Conservation (phyloP, 2,113 vertebrate species). For the Cyanoliseus patagonus region DNA sequence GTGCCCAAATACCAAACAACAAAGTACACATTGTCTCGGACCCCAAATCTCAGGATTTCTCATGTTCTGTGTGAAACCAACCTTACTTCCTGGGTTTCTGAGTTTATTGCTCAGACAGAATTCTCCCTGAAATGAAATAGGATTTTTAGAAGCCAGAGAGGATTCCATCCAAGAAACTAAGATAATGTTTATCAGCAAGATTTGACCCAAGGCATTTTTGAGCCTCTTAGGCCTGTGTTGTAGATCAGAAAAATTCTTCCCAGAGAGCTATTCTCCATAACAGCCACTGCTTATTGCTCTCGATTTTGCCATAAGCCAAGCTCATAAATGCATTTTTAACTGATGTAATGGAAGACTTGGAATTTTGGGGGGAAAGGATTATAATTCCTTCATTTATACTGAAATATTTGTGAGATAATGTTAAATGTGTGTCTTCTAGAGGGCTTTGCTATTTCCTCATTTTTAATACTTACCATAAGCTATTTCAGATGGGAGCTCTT, state of each 20-base stretch:
- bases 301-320: background rate
- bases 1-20: background rate
- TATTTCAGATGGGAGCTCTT: background rate
- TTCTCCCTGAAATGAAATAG: background rate
- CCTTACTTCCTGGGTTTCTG: background rate
- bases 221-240: background rate
- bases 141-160: background rate
- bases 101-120: background rate
- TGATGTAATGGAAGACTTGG: background rate
- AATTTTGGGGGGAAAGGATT: fast-evolving
- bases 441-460: background rate
- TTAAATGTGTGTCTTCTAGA: background rate
- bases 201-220: background rate
- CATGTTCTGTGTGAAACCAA: background rate
- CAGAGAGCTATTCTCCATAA: background rate
- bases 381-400: background rate
- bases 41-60: background rate
- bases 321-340: conserved; percentile 26
- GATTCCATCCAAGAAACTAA: conserved; percentile 1
- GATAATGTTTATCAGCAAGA: conserved; percentile 5
- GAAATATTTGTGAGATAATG: background rate
- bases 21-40: background rate
- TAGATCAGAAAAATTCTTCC: conserved; percentile 7
- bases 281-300: background rate
- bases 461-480: background rate